A percentile compares a stretch with the other conserved stretches of the same genome.
phyloP scores from a whole-genome alignment of 2,888 invertebrate species.

The Diarsia rubi region DNA sequence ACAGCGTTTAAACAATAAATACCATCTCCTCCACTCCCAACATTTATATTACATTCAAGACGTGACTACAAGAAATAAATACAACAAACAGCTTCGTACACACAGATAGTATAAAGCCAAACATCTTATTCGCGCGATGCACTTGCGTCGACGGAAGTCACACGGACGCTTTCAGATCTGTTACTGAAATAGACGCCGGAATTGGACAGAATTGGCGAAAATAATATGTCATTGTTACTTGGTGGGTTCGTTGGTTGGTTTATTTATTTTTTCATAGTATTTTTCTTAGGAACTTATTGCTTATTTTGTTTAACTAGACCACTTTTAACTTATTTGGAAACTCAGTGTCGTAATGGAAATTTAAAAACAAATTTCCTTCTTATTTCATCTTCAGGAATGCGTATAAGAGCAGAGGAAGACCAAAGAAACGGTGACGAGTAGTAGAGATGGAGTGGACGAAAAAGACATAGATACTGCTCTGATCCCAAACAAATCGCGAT shows the following conservation, averaged over 20 bases:
- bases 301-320: neutral
- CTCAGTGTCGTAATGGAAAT: neutral
- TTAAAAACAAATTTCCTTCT: neutral
- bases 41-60: slow-evolving; percentile 14
- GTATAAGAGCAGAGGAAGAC: too few relatives aligned
- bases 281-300: neutral
- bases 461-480: too few relatives aligned
- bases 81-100: slow-evolving; percentile 6
- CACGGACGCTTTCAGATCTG: slow-evolving; percentile 69
- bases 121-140: slow-evolving; percentile 67
- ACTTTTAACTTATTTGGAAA: neutral
- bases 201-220: slow-evolving; percentile 50
- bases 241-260: neutral
- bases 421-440: too few relatives aligned
- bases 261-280: neutral
- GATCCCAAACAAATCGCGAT: too few relatives aligned
- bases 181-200: slow-evolving; percentile 43
- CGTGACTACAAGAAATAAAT: slow-evolving; percentile 48
- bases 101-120: slow-evolving; percentile 38
- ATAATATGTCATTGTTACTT: slow-evolving; percentile 22
- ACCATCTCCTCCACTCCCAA: neutral
- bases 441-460: too few relatives aligned
- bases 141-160: slow-evolving; percentile 69
- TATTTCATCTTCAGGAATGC: neutral
- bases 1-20: neutral